Conservation (phyloP, 1,140 invertebrate species). For the Latrodectus geometricus region DNA sequence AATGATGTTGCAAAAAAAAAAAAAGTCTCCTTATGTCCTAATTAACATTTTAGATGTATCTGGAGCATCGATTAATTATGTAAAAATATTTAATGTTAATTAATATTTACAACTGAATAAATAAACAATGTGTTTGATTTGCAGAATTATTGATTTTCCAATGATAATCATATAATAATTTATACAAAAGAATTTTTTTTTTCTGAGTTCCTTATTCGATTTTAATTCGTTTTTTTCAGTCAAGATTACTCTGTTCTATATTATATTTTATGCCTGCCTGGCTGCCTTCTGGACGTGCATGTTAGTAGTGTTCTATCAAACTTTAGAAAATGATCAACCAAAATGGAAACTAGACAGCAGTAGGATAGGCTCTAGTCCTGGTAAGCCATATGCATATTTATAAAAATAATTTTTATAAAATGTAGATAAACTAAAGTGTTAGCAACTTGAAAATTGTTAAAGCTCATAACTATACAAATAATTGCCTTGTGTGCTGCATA, state of each 20-base stretch:
- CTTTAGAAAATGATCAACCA: constrained; percentile 84
- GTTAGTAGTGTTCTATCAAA: constrained; percentile 93
- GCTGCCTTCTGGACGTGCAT: constrained; percentile 88
- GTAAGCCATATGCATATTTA: constrained; percentile 70
- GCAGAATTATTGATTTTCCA: too few relatives aligned
- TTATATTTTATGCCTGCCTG: constrained; percentile 90
- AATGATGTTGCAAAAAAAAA: too few relatives aligned
- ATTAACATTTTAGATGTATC: too few relatives aligned
- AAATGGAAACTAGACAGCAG: constrained; percentile 87
- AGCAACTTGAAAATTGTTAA: too few relatives aligned
- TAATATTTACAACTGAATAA: neutral
- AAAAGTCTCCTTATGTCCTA: too few relatives aligned
- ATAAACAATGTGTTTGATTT: too few relatives aligned
- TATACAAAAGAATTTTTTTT: neutral
- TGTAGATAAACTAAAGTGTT: too few relatives aligned
- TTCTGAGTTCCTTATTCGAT: too few relatives aligned
- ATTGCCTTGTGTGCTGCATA: too few relatives aligned
- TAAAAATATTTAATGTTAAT: neutral
- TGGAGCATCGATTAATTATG: too few relatives aligned
- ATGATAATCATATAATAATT: neutral
- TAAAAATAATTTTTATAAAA: too few relatives aligned
- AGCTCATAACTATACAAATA: too few relatives aligned
- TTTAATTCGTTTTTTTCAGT: constrained; percentile 74
- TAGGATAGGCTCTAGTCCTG: constrained; percentile 91
- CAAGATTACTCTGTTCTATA: constrained; percentile 93